Conservation (phyloP, 2,797 vertebrate genomes). For the Pipistrellus kuhlii region DNA sequence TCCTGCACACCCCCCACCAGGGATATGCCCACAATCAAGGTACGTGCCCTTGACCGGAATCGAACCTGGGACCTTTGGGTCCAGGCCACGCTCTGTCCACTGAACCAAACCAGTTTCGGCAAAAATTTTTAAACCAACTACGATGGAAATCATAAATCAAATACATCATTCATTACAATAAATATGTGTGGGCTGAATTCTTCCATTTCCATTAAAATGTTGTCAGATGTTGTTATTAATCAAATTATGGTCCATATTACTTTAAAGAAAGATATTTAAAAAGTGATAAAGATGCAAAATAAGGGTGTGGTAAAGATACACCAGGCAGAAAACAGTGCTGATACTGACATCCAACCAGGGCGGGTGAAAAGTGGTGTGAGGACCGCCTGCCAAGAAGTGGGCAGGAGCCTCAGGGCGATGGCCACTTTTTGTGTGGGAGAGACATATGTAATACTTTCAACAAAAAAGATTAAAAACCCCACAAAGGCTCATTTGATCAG, state of each 20-base stretch:
- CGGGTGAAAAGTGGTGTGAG: neutral
- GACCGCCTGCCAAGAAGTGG: neutral
- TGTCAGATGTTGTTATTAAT: neutral
- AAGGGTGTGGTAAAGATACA: neutral
- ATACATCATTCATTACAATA: neutral
- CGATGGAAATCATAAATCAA: constrained; percentile 38
- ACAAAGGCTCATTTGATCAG: neutral
- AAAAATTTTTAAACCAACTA: constrained; percentile 22
- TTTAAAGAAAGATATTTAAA: constrained; percentile 36
- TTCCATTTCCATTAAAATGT: neutral
- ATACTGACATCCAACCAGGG: neutral
- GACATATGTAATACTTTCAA: too few species aligned
- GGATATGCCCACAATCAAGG: too few species aligned
- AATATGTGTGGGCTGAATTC: neutral
- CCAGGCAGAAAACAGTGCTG: neutral
- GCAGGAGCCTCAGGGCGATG: too few species aligned
- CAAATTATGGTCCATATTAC: constrained; percentile 34
- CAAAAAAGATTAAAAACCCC: too few species aligned
- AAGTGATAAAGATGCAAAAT: constrained; percentile 25
- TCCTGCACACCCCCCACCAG: too few species aligned
- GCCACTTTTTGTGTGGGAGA: too few species aligned
- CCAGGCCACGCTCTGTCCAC: too few species aligned
- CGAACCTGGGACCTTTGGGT: too few species aligned
- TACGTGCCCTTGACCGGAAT: too few species aligned
- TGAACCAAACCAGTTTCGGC: too few species aligned